Percentiles rank a stretch among this genome's conserved stretches.
phyloP scores from a whole-genome alignment of 2,888 invertebrate genomes.

The Sinopyrophorus schimmeli region DNA sequence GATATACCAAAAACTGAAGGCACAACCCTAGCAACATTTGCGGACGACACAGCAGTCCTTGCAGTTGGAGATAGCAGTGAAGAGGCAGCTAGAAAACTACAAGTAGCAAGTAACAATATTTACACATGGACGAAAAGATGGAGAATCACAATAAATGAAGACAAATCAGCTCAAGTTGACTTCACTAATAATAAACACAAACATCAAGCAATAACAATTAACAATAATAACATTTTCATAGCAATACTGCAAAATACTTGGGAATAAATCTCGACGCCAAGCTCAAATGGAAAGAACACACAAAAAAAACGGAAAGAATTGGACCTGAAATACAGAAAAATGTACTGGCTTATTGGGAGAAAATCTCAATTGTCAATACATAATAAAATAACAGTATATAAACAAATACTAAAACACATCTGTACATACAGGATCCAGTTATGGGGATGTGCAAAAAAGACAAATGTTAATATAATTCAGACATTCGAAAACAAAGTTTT shows the following conservation, averaged over 20 bases:
- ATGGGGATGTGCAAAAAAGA: constrained; percentile 6
- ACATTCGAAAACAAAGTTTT: constrained; percentile 18
- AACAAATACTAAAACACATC: constrained; percentile 8
- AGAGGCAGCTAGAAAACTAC: constrained; percentile 9
- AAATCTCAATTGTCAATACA: constrained; percentile 1
- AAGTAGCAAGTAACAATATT: constrained; percentile 7
- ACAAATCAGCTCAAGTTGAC: too few species aligned
- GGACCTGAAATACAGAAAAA: constrained; percentile 1
- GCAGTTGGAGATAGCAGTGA: constrained; percentile 9
- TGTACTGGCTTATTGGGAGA: constrained; percentile 3
- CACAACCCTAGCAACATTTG: constrained; percentile 5
- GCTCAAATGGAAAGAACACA: too few species aligned
- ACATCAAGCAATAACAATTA: too few species aligned
- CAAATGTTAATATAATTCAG: constrained; percentile 1
- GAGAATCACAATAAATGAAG: constrained; percentile 12
- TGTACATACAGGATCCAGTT: constrained; percentile 8
- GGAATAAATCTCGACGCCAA: too few species aligned
- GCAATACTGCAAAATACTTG: too few species aligned
- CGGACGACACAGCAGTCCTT: constrained; percentile 6
- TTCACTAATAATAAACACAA: too few species aligned
- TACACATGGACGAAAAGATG: constrained; percentile 2
- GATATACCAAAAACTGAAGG: constrained; percentile 4
- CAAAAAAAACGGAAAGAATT: constrained; percentile 2
- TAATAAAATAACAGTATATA: constrained; percentile 7
- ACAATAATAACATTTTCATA: too few species aligned